Conservation (phyloP, 2,888 invertebrate genomes). For the Eristalis intricaria region DNA sequence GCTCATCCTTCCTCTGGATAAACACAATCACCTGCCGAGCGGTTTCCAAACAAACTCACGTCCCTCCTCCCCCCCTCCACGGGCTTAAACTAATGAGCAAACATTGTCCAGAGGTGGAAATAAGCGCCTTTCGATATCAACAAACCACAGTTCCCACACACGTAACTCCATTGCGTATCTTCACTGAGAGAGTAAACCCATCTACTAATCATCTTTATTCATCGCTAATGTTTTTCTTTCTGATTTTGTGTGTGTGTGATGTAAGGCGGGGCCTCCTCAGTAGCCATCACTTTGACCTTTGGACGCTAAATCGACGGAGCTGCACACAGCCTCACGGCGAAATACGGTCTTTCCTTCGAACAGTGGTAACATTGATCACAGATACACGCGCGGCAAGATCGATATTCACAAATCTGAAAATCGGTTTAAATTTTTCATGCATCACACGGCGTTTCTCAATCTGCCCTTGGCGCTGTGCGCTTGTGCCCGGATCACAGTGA, state of each 20-base stretch:
- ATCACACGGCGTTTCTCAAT: slow-evolving; percentile 24
- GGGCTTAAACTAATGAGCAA: background rate
- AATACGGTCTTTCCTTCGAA: too few relatives aligned
- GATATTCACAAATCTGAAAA: slow-evolving; percentile 23
- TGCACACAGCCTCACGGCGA: too few relatives aligned
- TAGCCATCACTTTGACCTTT: slow-evolving; percentile 39
- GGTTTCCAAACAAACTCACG: background rate
- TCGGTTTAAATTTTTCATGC: slow-evolving; percentile 45
- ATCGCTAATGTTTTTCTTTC: background rate
- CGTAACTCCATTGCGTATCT: background rate
- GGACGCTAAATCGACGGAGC: slow-evolving; percentile 22
- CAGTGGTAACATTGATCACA: slow-evolving; percentile 28
- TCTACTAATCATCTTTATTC: slow-evolving; percentile 1
- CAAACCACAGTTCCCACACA: background rate
- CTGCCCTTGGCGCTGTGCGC: slow-evolving; percentile 26
- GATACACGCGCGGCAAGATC: background rate
- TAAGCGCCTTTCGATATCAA: background rate
- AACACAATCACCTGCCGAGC: background rate
- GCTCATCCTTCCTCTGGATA: background rate
- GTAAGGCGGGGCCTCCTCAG: background rate
- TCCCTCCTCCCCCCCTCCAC: background rate
- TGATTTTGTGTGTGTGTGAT: background rate
- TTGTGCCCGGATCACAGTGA: background rate
- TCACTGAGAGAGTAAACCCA: background rate
- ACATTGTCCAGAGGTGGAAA: background rate